Evolutionary conservation across 35 echinoderm and acorn worm species (phyloP).

Genomic region (Anneissia japonica): DNA sequence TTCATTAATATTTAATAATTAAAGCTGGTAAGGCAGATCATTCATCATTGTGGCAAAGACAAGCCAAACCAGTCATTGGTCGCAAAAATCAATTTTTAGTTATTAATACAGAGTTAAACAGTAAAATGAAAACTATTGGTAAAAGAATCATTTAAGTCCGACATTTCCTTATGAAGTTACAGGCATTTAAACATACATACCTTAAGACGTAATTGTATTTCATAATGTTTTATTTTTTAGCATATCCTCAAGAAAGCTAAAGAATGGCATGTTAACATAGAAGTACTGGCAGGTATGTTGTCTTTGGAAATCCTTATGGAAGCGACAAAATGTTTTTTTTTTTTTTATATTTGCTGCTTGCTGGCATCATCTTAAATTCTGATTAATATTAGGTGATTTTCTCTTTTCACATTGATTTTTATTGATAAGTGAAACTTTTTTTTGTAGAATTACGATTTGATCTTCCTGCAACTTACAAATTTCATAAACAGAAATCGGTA

Average conservation of each 20-base stretch:
- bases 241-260: slow-evolving; percentile 77
- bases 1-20: too few species aligned
- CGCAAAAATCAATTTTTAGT: too few species aligned
- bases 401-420: not conserved
- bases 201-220: too few species aligned
- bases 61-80: too few species aligned
- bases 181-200: too few species aligned
- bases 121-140: too few species aligned
- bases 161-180: too few species aligned
- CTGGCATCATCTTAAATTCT: not conserved
- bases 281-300: slow-evolving; percentile 65
- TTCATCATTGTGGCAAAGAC: too few species aligned
- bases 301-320: not conserved
- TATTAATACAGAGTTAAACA: too few species aligned
- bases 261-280: slow-evolving; percentile 70
- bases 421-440: slow-evolving; percentile 7
- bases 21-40: too few species aligned
- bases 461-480: slow-evolving; percentile 73
- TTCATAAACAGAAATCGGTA: slow-evolving; percentile 85
- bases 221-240: slow-evolving; percentile 43
- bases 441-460: slow-evolving; percentile 70
- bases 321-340: not conserved
- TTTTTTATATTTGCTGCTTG: not conserved
- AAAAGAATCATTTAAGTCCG: too few species aligned
- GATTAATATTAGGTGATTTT: not conserved